A percentile compares a stretch with the other conserved stretches of the same genome.
Evolutionary conservation across 2,113 vertebrate genomes (phyloP).

Genomic region (Vireo altiloquus): DNA sequence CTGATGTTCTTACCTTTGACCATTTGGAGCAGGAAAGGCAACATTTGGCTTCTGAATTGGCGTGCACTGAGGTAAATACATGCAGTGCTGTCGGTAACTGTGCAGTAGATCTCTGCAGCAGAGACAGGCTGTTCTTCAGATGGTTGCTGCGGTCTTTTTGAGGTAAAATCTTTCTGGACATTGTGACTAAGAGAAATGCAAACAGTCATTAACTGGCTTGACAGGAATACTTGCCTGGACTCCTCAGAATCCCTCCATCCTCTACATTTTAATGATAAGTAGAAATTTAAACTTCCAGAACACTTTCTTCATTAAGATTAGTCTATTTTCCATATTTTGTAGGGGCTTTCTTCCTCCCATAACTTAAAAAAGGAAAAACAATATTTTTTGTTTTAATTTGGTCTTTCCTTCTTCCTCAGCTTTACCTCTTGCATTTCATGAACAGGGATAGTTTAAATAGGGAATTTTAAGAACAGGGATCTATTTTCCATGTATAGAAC

Average conservation of each 20-base stretch:
- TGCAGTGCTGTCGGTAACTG: background rate
- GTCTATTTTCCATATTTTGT: background rate
- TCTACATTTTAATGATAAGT: background rate
- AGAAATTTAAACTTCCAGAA: background rate
- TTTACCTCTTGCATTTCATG: background rate
- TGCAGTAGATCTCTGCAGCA: background rate
- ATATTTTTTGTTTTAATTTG: background rate
- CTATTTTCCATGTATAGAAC: background rate
- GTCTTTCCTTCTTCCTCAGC: background rate
- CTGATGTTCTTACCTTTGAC: background rate
- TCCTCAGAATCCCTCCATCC: background rate
- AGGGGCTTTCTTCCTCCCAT: accelerated
- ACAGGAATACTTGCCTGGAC: background rate
- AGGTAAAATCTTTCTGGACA: background rate
- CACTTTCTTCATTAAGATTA: background rate
- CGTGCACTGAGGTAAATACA: background rate
- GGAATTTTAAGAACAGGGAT: background rate
- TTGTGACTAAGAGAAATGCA: background rate
- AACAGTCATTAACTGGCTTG: background rate
- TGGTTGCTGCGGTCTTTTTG: background rate
- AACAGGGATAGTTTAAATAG: background rate
- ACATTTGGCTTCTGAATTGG: background rate
- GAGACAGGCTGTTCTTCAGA: background rate
- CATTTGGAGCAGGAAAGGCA: background rate
- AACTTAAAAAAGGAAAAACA: background rate